Evolutionary conservation across 2,113 vertebrate genomes (phyloP), one percentile per base, ranked within the genome.

Genomic region (Microtus pennsylvanicus): DNA sequence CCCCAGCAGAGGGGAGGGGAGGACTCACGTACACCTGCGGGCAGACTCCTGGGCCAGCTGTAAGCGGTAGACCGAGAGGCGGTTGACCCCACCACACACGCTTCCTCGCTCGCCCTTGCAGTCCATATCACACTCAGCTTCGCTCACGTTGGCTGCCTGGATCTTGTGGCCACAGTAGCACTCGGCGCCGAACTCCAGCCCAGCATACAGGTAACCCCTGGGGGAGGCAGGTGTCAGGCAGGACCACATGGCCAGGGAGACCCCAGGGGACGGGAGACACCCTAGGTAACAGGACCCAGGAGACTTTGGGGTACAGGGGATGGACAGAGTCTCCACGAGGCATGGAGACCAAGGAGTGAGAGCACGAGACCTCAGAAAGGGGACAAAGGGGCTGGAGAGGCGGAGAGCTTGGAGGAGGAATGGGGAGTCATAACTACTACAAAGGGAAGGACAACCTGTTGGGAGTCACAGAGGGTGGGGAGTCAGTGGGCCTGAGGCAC

Each of bases 131-230:
- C 99, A 99, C 94, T 99, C 99, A 0, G 98, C 97, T 61, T 99
- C 99, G 1, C 99, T 99, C 96, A 98, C 98, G 2, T 99, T 99
- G 0, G 97, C 24, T 0, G 99, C 99, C 98, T 99, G 99, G 97
- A 99, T 99, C 98, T 99, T 99, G 98, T 99, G 99, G 55, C 99
- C 99, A 0, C 99, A 99, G 98, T 99, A 99, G 97, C 99, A 99
- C 97, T 99, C 99, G 0, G 99, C 99, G 0, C 99, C 99, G 0
- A 99, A 99, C 98, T 99, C 99, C 98, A 99, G 98, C 76, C 99
- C 99, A 0, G 99, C 99, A 0, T 99, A 99, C 98, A 99, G 99
- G 98, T 99, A 99, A 1, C 99, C 99, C 98, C 99, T 99, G 97
- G 3, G 94, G 38, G 92, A 97, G 82, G 76, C 28, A 0, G 17